Conservation (phyloP, 2,797 vertebrate genomes). For the Labeo calbasu region DNA sequence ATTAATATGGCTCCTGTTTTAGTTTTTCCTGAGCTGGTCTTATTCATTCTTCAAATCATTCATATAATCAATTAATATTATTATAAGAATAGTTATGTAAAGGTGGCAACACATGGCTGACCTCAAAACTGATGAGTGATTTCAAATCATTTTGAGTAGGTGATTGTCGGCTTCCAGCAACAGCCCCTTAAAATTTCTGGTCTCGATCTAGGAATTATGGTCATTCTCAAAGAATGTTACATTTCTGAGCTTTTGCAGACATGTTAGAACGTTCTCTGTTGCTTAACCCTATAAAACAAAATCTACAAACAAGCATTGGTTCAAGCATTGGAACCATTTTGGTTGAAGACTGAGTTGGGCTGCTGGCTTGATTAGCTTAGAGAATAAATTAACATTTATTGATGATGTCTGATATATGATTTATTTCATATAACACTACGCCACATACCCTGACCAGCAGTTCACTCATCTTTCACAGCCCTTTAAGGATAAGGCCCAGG, state of each 20-base stretch:
- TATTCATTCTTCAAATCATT: background rate
- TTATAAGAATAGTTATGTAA: background rate
- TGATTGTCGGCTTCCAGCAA: background rate
- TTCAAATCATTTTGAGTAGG: background rate
- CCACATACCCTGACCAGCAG: constrained; percentile 41
- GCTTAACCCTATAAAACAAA: background rate
- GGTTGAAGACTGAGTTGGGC: background rate
- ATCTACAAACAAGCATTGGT: background rate
- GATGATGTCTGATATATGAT: constrained; percentile 44
- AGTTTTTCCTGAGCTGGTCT: background rate
- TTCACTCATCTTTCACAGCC: constrained; percentile 55
- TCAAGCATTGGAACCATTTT: background rate
- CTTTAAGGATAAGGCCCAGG: constrained; percentile 27
- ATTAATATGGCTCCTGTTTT: background rate
- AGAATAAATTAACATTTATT: background rate
- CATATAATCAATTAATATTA: background rate
- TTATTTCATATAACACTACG: constrained; percentile 40
- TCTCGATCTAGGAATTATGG: background rate
- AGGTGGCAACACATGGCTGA: background rate
- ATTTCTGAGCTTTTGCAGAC: background rate
- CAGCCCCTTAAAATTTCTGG: too few species aligned
- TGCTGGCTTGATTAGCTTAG: background rate
- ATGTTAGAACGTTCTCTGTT: background rate
- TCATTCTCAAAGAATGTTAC: background rate
- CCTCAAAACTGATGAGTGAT: constrained; percentile 9